Base-by-base conservation (phyloP, 1,140 invertebrate species). In the Sminthurides bifidus region DNA sequence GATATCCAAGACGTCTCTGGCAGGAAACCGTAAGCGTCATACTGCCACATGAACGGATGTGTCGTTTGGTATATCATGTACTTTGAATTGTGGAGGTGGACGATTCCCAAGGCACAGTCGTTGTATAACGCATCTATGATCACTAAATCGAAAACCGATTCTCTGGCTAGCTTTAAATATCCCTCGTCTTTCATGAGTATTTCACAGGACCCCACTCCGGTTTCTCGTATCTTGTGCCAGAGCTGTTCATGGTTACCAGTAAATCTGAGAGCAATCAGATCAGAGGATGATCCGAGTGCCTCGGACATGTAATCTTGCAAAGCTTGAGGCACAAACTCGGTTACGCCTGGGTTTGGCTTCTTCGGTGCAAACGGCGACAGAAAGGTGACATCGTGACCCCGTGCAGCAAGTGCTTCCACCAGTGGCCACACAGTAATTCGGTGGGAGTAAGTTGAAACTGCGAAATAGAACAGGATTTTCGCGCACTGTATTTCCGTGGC, bases 101-200 rank as follows among this genome's bases (percentile, higher is more conserved):
- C 76, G 30, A 86, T 68, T 0, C 82, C 83, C 3, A 84, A 65
- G n/a, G 79, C 76, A 65, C 84, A 87, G 66, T 86, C 84, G 1
- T 84, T 83, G 68, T 79, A 85, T 1, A 83, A 80, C 0, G 82
- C 82, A 61, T 87, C 84, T n/a, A 86, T 53, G 14, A 87, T 76
- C 3, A 80, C 75, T 41, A 87, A 71, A 65, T 87, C 82, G 67
- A 77, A 80, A 63, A 43, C 23, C 10, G 37, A 44, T 5, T 33
- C 49, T 17, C 53, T 35, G 4, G 49, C 49, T 30, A 24, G 53
- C 0, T 46, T 19, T 8, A 8, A 3, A 30, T 52, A 51, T 37
- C 52, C 55, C 12, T 17, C 17, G 30, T 30, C 26, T 43, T 31
- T 26, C 14, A 51, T 51, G 30, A 57, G 26, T 23, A 57, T 30